Evolutionary conservation across 1,140 invertebrate species (phyloP), one percentile per base, ranked within the genome.

Genomic region (Atta colombica): DNA sequence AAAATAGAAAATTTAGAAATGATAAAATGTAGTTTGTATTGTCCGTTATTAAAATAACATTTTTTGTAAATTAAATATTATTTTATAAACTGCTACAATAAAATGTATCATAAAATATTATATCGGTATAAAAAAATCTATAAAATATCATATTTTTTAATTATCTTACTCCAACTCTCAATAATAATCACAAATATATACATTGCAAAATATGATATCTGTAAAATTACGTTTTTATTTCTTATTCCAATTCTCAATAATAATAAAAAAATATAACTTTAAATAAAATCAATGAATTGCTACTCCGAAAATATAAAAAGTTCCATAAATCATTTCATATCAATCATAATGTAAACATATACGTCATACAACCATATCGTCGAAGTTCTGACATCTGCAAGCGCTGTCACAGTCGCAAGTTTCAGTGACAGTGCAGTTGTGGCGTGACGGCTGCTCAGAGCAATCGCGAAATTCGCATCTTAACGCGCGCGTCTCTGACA

Each of bases 381-480:
- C 39, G 49, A 74, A 84, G 69, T 75, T 74, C 18, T 60, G 53
- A 51, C 58, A 74, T 75, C 58, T 35, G 68, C 39, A 25, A 61
- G 68, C 25, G 25, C 28, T 35, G 55, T 71, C 58, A 60, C 35
- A 39, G 25, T 51, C 58, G 14, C 69, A 61, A 75, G 45, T 75
- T 61, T 35, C 78, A 58, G 14, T 18, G 51, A 31, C 61, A 45
- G 28, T 39, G 45, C 14, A 39, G 65, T 82, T 72, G 66, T 39
- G 31, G 53, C 8, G 58, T 58, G 78, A 82, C 55, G 55, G 39
- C 35, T 60, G 80, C 21, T 72, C 69, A 58, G 18, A 61, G 80
- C 69, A 45, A 84, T 84, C 69, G 55, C 45, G 39, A 63, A 84
- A 61, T 63, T 84, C 80, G 80, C 80, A 75, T 75, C 80, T 84